Base-by-base conservation (phyloP, 2,888 invertebrate species). In the Arge pagana region DNA sequence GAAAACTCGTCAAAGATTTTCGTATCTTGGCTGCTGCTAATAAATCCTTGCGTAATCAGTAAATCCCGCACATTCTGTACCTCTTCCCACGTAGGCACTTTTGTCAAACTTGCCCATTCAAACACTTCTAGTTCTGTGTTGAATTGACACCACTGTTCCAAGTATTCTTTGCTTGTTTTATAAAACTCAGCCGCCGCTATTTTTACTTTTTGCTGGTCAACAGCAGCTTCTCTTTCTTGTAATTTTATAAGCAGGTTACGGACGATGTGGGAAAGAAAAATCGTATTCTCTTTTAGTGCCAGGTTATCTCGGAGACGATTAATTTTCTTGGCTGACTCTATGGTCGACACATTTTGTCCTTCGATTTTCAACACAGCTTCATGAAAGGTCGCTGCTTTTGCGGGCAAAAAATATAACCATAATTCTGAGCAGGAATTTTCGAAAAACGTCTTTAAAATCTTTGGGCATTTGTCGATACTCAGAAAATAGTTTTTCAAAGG, bases 91-190 rank as follows among this genome's bases (percentile, higher is more conserved):
- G 39, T 39, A 39, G 13, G 39, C 39, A 39, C 13, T 36, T 24
- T 52, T n/a, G n/a, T n/a, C 31, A 16, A 19, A 52, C 42, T 42
- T 31, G 50, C 50, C 42, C 50, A 51, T 51, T 51, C 40, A 53
- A 53, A 52, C 26, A 52, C 42, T 42, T 53, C 26, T 19, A 52
- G 41, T 54, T 53, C 53, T 49, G 39, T 37, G 39, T 49, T 49
- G 39, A 39, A 39, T 23, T 35, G 42, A 50, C 49, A 41, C 55
- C 36, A 52, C 19, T 51, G 33, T 26, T 52, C 50, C 42, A 51
- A 39, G 39, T 39, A 39, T 39, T 39, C 39, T 39, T 21, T 50
- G 21, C 50, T 45, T 13, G 50, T 50, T 43, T 37, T 53, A 24
- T 50, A 43, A 48, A 48, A 48, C 40, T 48, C 48, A 5, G 39